Percentiles rank a stretch among this genome's conserved stretches.
Evolutionary conservation across 2,113 vertebrate genomes (phyloP).

Genomic region (Microcebus ravelobensis): DNA sequence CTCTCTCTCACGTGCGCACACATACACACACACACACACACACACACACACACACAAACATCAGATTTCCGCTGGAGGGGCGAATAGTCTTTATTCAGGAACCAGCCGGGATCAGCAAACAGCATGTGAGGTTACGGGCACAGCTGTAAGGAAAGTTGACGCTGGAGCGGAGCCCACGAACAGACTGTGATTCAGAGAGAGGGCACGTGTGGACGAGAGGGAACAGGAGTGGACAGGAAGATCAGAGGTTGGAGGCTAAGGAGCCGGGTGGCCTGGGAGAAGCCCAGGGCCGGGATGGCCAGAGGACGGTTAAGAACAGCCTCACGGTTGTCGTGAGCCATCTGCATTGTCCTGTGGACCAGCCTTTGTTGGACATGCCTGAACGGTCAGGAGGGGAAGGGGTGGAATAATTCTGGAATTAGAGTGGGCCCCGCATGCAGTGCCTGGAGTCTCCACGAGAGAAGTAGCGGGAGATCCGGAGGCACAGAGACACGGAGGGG

Average conservation of each 20-base stretch:
- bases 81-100: not conserved
- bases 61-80: not conserved
- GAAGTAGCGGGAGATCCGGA: not conserved
- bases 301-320: not conserved
- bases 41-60: not conserved
- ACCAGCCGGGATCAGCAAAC: not conserved
- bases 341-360: accelerated
- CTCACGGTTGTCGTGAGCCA: accelerated
- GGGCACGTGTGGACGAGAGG: accelerated
- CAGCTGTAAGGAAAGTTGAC: not conserved
- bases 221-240: not conserved
- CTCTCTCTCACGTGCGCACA: too few relatives aligned
- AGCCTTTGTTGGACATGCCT: accelerated
- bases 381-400: not conserved
- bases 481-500: not conserved
- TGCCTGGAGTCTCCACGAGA: not conserved
- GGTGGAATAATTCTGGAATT: not conserved
- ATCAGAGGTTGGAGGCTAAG: not conserved
- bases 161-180: accelerated
- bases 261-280: too few relatives aligned
- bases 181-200: not conserved
- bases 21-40: not conserved
- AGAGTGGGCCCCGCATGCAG: not conserved
- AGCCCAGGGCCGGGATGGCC: not conserved
- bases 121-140: not conserved